Percentiles rank a stretch among this genome's conserved stretches.
Conservation (phyloP, 2,797 vertebrate genomes). For the Mastacembelus armatus region DNA sequence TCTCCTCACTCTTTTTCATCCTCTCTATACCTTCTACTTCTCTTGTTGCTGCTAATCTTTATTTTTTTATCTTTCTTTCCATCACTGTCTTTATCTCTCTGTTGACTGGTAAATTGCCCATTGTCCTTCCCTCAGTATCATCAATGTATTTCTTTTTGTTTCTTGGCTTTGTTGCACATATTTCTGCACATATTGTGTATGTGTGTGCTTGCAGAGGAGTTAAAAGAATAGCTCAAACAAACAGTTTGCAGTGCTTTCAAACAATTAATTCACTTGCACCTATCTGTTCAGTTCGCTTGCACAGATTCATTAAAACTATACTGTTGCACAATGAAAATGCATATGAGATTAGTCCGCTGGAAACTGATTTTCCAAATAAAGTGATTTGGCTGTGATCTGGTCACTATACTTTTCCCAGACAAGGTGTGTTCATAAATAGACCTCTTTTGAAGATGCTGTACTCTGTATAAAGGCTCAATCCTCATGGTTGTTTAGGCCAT, state of each 20-base stretch:
- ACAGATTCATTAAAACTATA: conserved; percentile 55
- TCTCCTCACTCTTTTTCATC: conserved; percentile 18
- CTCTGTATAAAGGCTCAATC: conserved; percentile 51
- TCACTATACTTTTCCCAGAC: conserved; percentile 36
- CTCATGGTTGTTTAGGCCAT: conserved; percentile 52
- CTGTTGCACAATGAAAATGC: conserved; percentile 55
- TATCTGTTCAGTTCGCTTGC: conserved; percentile 16
- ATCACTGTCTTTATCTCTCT: conserved; percentile 39
- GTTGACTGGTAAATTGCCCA: conserved; percentile 48
- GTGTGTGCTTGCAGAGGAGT: conserved; percentile 5
- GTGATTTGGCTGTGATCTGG: conserved; percentile 46
- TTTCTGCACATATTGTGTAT: background rate
- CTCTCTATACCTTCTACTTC: conserved; percentile 31
- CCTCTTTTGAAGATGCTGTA: conserved; percentile 58
- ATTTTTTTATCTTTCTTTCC: conserved; percentile 45
- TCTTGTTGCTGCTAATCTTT: conserved; percentile 54
- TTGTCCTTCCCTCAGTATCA: conserved; percentile 38
- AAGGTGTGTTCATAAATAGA: conserved; percentile 41
- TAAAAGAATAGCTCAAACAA: conserved; percentile 24
- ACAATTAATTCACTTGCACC: conserved; percentile 41
- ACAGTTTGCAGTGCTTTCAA: conserved; percentile 29
- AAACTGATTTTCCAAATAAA: conserved; percentile 50
- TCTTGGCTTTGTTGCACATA: conserved; percentile 7
- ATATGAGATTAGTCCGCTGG: conserved; percentile 39
- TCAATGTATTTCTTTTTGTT: conserved; percentile 10